Evolutionary conservation across 1,140 invertebrate genomes (phyloP), one percentile per base, ranked within the genome.

Genomic region (Caenorhabditis briggsae): DNA sequence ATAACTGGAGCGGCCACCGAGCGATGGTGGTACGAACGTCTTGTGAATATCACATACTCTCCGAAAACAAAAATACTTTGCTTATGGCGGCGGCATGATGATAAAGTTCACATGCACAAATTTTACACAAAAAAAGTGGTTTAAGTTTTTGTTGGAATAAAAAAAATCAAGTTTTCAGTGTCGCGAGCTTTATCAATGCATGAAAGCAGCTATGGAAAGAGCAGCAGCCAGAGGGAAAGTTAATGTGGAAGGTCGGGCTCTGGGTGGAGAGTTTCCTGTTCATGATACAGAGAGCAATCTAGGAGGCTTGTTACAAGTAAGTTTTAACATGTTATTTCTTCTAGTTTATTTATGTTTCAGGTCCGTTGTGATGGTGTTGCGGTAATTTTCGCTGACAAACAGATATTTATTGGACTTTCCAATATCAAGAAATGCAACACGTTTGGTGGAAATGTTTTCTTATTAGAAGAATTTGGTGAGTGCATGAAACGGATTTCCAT

Each of bases 371-470:
- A 87, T 25, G 86, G 86, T 20, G 83, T 87, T 12, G 50, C 46
- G 6, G 70, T 87, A 33, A 95, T 98, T 87, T 98, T 99, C 94
- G 97, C 97, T 89, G 97, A 97, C 93, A 98, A 97, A 95, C 98
- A 99, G 96, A 97, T 99, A 94, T 99, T 99, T 94, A 97, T 99
- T 93, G 96, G 97, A 93, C 95, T 99, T 94, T 96, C 97, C 94
- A 97, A 98, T 94, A 99, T 99, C 94, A 95, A 97, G 93, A 99
- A 99, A 94, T 99, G 97, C 94, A 98, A 98, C 94, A 98, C 97
- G 86, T 96, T 97, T 93, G 98, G 97, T 94, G 97, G 97, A 93
- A 97, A 96, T 93, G 96, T 99, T 93, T 99, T 99, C 95, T 96
- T 99, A 93, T 95, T 99, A 93, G 98, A 99, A 95, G 97, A 98